phyloP scores from a whole-genome alignment of 1,140 invertebrate species.

The Ganaspis sp. region DNA sequence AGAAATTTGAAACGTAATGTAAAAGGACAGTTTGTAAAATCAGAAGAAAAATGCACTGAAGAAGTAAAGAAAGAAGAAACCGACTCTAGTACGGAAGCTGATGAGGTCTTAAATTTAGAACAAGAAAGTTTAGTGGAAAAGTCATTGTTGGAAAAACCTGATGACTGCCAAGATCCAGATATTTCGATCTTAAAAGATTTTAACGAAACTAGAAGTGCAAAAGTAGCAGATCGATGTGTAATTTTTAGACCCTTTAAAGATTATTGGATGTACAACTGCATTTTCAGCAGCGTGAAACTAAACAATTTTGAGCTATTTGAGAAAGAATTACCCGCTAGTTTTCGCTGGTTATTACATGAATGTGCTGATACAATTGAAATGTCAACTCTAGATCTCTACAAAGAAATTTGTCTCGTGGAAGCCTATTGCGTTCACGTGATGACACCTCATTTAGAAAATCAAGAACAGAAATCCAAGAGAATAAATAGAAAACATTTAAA shows the following conservation, averaged over 20 bases:
- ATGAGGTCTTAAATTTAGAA: background rate
- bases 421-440: slow-evolving; percentile 54
- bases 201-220: slow-evolving; percentile 34
- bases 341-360: slow-evolving; percentile 76
- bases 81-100: background rate
- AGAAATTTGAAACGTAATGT: background rate
- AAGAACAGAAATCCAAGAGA: background rate
- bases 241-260: slow-evolving; percentile 64
- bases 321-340: slow-evolving; percentile 72
- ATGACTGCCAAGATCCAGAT: background rate
- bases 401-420: slow-evolving; percentile 70
- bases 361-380: slow-evolving; percentile 74
- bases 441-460: background rate
- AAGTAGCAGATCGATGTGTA: slow-evolving; percentile 38
- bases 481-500: slow-evolving; percentile 25
- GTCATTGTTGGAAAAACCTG: background rate
- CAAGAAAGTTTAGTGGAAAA: background rate
- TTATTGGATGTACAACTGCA: slow-evolving; percentile 69
- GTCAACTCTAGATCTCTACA: slow-evolving; percentile 70
- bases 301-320: slow-evolving; percentile 68
- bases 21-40: background rate
- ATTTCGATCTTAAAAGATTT: background rate
- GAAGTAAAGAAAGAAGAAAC: background rate
- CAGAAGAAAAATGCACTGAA: background rate
- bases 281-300: slow-evolving; percentile 56